phyloP scores from a whole-genome alignment of 2,113 vertebrate species.

The Bujurquina vittata region DNA sequence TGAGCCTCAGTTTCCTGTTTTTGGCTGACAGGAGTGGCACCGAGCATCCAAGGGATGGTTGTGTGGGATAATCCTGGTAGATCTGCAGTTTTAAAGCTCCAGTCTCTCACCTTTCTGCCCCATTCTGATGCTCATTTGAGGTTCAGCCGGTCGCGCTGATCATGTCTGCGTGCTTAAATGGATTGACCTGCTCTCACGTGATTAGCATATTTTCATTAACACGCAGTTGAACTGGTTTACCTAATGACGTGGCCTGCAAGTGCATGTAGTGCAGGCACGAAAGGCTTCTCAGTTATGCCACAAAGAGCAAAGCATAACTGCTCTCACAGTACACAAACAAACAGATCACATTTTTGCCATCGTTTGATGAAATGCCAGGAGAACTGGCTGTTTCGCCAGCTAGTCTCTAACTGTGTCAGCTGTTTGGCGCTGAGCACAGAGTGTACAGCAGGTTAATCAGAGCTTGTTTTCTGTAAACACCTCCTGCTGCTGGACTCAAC shows the following conservation, averaged over 20 bases:
- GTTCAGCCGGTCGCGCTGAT: not conserved
- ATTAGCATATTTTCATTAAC: too few species aligned
- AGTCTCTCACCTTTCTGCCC: not conserved
- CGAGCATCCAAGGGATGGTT: not conserved
- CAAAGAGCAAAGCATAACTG: not conserved
- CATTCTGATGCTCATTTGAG: not conserved
- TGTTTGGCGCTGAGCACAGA: conserved; percentile 1
- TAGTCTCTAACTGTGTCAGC: not conserved
- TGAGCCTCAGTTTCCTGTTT: not conserved
- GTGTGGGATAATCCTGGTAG: not conserved
- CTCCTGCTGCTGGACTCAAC: conserved; percentile 10
- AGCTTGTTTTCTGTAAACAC: conserved; percentile 14
- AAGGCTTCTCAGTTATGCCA: not conserved
- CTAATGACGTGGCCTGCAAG: not conserved
- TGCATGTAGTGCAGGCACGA: not conserved
- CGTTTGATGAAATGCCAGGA: not conserved
- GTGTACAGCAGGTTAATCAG: conserved; percentile 10
- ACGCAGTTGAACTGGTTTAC: not conserved
- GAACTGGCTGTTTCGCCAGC: not conserved
- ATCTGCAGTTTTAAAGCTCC: not conserved
- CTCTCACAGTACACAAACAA: not conserved
- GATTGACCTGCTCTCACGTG: not conserved
- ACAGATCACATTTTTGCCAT: not conserved
- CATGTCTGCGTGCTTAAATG: not conserved
- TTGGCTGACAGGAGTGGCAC: not conserved